Percentiles rank a stretch among this genome's conserved stretches.
Conservation (phyloP, 2,888 invertebrate genomes). For the Zaprionus lineosus region DNA sequence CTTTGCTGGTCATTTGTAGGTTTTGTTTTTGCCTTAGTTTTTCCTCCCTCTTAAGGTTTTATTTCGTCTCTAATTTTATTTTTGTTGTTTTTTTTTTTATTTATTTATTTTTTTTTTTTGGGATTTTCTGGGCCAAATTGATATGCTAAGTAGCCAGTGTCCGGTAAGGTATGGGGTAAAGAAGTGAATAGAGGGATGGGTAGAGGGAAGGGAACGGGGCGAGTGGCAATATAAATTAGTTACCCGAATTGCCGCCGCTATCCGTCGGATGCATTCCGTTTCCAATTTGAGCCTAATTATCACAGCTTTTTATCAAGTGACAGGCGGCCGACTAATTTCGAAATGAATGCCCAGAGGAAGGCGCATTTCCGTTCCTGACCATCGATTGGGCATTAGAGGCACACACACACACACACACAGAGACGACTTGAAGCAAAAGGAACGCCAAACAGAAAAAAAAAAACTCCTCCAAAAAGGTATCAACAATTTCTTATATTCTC, state of each 20-base stretch:
- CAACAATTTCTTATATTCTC: slow-evolving; percentile 1
- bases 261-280: slow-evolving; percentile 13
- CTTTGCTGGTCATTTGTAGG: slow-evolving; percentile 31
- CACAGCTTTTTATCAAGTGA: slow-evolving; percentile 68
- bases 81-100: slow-evolving; percentile 3
- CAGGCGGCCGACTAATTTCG: slow-evolving; percentile 58
- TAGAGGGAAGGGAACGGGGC: not conserved
- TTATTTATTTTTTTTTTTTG: not conserved
- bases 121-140: slow-evolving; percentile 50
- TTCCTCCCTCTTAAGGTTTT: not conserved
- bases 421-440: not conserved
- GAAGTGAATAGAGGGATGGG: not conserved
- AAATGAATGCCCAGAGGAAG: slow-evolving; percentile 37
- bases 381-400: slow-evolving; percentile 32
- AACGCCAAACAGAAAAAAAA: not conserved
- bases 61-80: not conserved
- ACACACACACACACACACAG: not conserved
- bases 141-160: slow-evolving; percentile 63
- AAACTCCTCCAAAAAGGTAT: slow-evolving; percentile 11
- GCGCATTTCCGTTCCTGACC: slow-evolving; percentile 47
- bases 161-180: not conserved
- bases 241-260: slow-evolving; percentile 35
- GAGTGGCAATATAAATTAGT: slow-evolving; percentile 50
- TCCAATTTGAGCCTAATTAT: slow-evolving; percentile 61
- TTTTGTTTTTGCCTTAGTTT: slow-evolving; percentile 15